Evolutionary conservation across 2,113 vertebrate species (phyloP), one percentile per base, ranked within the genome.

Genomic region (Raja brachyura): DNA sequence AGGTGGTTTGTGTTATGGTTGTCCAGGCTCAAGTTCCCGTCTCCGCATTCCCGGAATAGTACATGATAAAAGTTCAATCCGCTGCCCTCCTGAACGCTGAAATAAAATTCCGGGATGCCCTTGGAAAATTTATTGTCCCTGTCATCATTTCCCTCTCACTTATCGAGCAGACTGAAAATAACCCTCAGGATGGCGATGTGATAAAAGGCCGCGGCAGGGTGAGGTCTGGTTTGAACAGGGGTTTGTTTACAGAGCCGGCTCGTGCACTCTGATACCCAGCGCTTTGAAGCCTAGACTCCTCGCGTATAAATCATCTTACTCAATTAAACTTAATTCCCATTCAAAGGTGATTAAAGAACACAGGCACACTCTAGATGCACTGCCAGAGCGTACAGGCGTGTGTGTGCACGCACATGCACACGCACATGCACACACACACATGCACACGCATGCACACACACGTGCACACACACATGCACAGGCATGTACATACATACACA

Each of bases 1-100:
- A 88, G 59, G 59, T 88, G 83, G 59, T 88, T 88, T 63, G 83
- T 18, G 59, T 88, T 88, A 88, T 88, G n/a, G 39, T 63, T 88
- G 28, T 63, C 11, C 14, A 0, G 14, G 59, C 83, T 63, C 83
- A 63, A 1, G 83, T 88, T 88, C 83, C 83, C 31, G 18, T 88
- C 83, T n/a, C 83, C 16, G 59, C 83, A 88, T 88, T 88, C 83
- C 83, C 31, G 59, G 83, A 88, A 88, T 63, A 88, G 63, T 33
- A 18, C 28, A 8, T 14, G 31, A 63, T 5, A 63, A 88, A 63
- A 88, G 59, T 61, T 88, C 83, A 31, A 16, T 14, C 83, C 14
- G n/a, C 83, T 61, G 5, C 59, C 81, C 83, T 88, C 59, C 83
- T 63, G 59, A 88, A 88, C 31, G 31, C 56, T 63, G 79, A 88